These are phyloP conservation scores for Dromiciops gliroides DNA, from an alignment of 2,113 vertebrate species.

Conservation along the genomic window DNA sequence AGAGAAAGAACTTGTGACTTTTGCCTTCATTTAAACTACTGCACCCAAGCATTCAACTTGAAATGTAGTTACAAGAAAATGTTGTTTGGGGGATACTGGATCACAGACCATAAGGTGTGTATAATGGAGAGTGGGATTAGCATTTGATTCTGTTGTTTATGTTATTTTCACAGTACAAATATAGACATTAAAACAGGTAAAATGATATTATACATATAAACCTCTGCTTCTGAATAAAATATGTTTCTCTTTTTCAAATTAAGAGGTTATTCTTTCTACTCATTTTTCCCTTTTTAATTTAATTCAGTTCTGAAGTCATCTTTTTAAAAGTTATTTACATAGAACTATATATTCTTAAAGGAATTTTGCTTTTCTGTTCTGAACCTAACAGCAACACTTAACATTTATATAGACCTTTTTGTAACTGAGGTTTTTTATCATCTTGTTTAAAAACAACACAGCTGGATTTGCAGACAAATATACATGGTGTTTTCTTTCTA, in stretches of 20 bases:
- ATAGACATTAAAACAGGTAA: neutral
- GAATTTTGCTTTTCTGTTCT: neutral
- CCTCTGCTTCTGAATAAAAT: neutral
- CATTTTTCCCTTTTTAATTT: neutral
- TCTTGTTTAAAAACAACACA: neutral
- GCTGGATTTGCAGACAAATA: neutral
- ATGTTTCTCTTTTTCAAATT: neutral
- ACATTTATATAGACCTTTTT: neutral
- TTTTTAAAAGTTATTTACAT: neutral
- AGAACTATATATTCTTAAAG: neutral
- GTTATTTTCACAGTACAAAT: neutral
- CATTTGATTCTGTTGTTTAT: neutral
- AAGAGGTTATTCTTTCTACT: neutral
- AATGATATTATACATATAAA: neutral
- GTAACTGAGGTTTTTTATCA: neutral
- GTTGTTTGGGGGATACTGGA: neutral
- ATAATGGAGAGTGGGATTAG: neutral
- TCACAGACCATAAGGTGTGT: neutral
- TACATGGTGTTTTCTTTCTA: neutral
- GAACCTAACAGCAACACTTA: neutral
- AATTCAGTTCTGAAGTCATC: neutral
- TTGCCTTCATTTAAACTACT: neutral
- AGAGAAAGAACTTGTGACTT: neutral
- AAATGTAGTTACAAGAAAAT: neutral
- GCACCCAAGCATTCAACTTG: neutral